phyloP scores from a whole-genome alignment of 2,113 vertebrate species.

The Hipposideros armiger region DNA sequence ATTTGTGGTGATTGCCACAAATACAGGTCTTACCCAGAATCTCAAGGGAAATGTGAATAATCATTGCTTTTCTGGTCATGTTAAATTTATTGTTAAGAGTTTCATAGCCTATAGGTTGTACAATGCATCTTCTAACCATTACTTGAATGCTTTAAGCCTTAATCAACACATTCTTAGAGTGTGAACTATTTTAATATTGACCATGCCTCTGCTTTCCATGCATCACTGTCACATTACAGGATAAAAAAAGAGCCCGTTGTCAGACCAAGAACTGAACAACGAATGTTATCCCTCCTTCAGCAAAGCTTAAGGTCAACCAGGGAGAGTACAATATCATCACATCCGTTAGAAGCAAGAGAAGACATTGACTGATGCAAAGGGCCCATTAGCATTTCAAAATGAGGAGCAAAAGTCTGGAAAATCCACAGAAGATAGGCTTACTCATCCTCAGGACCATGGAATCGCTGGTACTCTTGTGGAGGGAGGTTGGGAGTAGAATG shows the following conservation, averaged over 20 bases:
- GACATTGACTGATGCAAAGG: background rate
- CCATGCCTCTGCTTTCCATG: background rate
- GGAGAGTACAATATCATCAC: background rate
- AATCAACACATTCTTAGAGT: background rate
- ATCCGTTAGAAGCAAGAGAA: background rate
- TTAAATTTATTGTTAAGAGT: background rate
- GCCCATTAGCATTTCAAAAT: background rate
- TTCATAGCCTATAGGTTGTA: background rate
- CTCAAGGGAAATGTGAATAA: background rate
- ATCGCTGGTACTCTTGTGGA: background rate
- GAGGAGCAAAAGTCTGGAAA: background rate
- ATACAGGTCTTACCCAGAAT: background rate
- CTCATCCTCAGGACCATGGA: background rate
- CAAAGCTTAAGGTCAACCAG: background rate
- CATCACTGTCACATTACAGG: background rate
- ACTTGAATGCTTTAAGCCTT: background rate
- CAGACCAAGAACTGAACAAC: background rate
- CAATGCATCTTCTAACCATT: background rate
- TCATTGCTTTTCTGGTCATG: background rate
- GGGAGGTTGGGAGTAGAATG: background rate
- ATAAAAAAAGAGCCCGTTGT: background rate
- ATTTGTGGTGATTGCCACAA: background rate
- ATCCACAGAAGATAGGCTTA: background rate
- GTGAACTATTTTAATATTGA: background rate
- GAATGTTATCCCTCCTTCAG: background rate